A percentile compares a stretch with the other conserved stretches of the same genome.
Evolutionary conservation across 1,140 invertebrate species (phyloP).

Genomic region (Drosophila nikananu): DNA sequence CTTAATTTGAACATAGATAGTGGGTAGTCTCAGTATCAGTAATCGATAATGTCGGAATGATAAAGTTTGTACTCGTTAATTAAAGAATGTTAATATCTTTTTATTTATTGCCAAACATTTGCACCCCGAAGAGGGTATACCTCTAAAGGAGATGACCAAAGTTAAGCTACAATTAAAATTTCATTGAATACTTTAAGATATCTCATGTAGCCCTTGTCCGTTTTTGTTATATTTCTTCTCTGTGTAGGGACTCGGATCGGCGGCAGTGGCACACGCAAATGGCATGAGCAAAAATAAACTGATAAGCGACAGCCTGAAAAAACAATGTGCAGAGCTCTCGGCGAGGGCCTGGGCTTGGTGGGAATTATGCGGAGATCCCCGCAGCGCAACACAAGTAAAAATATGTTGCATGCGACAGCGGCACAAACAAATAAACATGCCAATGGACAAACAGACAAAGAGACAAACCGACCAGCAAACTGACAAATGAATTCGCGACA

Average conservation of each 20-base stretch:
- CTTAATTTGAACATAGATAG: neutral
- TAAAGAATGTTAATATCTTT: neutral
- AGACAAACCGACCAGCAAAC: constrained; percentile 60
- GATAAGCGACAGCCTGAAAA: constrained; percentile 72
- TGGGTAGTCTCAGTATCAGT: neutral
- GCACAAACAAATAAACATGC: constrained; percentile 68
- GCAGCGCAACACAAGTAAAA: constrained; percentile 43
- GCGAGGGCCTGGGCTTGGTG: neutral
- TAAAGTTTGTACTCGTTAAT: neutral
- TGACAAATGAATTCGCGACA: constrained; percentile 75
- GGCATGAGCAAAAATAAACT: constrained; percentile 75
- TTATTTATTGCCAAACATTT: neutral
- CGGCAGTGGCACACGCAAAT: constrained; percentile 49
- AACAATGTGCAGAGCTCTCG: constrained; percentile 40
- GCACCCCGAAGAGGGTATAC: neutral
- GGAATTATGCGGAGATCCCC: constrained; percentile 54
- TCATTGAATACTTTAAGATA: neutral
- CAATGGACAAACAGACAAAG: constrained; percentile 67
- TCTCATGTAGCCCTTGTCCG: neutral
- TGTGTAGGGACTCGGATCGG: neutral
- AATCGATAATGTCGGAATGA: neutral
- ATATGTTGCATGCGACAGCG: constrained; percentile 74
- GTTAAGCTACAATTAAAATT: too few relatives aligned
- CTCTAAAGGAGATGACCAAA: too few relatives aligned
- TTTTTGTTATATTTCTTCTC: neutral